Evolutionary conservation across 1,140 invertebrate genomes (phyloP).

Genomic region (Penaeus indicus): DNA sequence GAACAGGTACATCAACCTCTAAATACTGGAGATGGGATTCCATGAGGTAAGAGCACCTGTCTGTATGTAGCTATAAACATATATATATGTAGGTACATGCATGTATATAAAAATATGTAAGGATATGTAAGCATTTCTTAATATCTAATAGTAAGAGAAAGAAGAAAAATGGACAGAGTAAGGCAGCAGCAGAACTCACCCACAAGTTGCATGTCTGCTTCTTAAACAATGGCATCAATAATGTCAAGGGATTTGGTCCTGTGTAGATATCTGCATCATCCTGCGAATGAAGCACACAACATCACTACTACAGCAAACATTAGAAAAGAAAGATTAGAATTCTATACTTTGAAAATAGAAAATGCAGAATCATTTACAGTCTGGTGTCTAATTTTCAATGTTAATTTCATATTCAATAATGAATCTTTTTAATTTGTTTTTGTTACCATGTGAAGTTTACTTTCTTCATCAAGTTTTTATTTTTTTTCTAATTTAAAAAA

Average conservation of each 20-base stretch:
- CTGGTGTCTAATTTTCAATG: too few species aligned
- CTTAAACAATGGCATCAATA: slow-evolving; percentile 82
- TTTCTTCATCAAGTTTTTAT: too few species aligned
- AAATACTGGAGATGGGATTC: too few species aligned
- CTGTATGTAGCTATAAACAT: background rate
- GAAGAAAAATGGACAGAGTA: background rate
- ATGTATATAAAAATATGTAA: background rate
- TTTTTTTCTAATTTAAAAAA: too few species aligned
- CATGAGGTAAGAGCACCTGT: background rate
- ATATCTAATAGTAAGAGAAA: background rate
- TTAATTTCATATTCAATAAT: too few species aligned
- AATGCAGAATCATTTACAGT: too few species aligned
- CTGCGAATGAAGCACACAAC: slow-evolving; percentile 66
- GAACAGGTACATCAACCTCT: too few species aligned
- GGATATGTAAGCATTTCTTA: too few species aligned
- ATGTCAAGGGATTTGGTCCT: slow-evolving; percentile 81
- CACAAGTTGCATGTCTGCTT: slow-evolving; percentile 85
- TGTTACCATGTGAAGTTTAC: too few species aligned
- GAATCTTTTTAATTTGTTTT: too few species aligned
- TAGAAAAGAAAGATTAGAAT: background rate
- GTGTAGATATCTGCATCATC: slow-evolving; percentile 68
- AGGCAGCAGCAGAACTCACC: slow-evolving; percentile 69
- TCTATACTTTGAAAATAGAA: too few species aligned
- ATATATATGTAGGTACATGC: background rate
- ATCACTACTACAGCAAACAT: background rate